Evolutionary conservation across 2,888 invertebrate genomes (phyloP), one percentile per base, ranked within the genome.

Genomic region (Caenorhabditis parvicauda): DNA sequence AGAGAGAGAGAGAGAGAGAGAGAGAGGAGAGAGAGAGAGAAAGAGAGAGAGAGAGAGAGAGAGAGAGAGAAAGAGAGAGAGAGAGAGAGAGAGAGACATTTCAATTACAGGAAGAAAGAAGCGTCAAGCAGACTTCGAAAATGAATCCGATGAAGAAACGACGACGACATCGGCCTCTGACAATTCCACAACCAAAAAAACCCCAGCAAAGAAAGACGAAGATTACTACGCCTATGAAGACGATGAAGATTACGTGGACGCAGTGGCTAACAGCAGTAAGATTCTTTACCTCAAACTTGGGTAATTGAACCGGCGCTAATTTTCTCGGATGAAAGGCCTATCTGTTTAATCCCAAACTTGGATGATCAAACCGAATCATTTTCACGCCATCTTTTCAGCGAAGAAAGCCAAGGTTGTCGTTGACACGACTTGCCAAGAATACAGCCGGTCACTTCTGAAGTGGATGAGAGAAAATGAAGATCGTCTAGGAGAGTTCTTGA

Each of bases 401-500:
- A 61, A 63, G 37, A 61, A 68, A 37, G 48, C 49, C 27, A 52
- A 54, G 22, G 56, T 59, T 35, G 45, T 60, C 54, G 37, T 54
- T 47, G 55, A 65, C 14, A 44, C 46, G 1, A 51, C 43, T 29
- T 79, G 77, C 47, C 38, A 67, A 35, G 73, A 73, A 54, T 76
- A 73, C 58, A 76, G 75, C 21, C 42, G 43, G 21, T 63, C 69
- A 28, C 61, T 79, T 17, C 47, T 78, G 21, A 51, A 62, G 9
- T 79, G 79, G 79, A 73, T 79, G 76, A 46, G 52, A 21, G 70
- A 56, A 22, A 77, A 77, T 52, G 67, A 60, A n/a, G 57, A 49
- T 9, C 49, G 64, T 21, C 54, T 61, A 52, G 69, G 67, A 21
- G 64, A 68, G 48, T 74, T 71, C 41, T 54, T 74, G 55, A 67